Evolutionary conservation across 2,888 invertebrate genomes (phyloP).

Genomic region (Pedicia rivosa): DNA sequence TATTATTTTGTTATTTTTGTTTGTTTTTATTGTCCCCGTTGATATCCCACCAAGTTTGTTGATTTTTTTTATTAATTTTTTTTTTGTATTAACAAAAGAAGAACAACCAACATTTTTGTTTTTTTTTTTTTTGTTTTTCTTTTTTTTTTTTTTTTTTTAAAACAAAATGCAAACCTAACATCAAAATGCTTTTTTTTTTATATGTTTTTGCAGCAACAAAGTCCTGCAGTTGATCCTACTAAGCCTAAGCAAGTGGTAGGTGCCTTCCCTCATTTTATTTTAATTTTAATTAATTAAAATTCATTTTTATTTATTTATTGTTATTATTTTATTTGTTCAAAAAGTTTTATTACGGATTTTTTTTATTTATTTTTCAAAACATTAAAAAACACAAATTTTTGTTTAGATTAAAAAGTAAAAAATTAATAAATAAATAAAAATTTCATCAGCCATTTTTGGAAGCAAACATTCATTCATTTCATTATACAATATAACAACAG

Average conservation of each 20-base stretch:
- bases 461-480: too few relatives aligned
- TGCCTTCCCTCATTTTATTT: constrained; percentile 27
- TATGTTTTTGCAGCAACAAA: constrained; percentile 38
- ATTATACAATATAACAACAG: too few relatives aligned
- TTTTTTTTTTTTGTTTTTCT: not conserved
- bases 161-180: not conserved
- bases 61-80: not conserved
- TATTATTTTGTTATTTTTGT: too few relatives aligned
- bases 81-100: constrained; percentile 2
- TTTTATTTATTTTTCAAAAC: too few relatives aligned
- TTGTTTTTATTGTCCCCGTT: too few relatives aligned
- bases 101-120: not conserved
- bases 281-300: constrained; percentile 9
- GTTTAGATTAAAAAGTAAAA: too few relatives aligned
- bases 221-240: constrained; percentile 42
- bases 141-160: constrained; percentile 1
- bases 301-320: not conserved
- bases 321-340: not conserved
- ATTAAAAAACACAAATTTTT: too few relatives aligned
- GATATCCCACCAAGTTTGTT: too few relatives aligned
- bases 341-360: too few relatives aligned
- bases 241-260: constrained; percentile 49
- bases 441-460: too few relatives aligned
- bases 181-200: constrained; percentile 29
- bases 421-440: too few relatives aligned